Evolutionary conservation across 2,113 vertebrate species (phyloP), one percentile per base, ranked within the genome.

Genomic region (Sinocyclocheilus rhinocerous): DNA sequence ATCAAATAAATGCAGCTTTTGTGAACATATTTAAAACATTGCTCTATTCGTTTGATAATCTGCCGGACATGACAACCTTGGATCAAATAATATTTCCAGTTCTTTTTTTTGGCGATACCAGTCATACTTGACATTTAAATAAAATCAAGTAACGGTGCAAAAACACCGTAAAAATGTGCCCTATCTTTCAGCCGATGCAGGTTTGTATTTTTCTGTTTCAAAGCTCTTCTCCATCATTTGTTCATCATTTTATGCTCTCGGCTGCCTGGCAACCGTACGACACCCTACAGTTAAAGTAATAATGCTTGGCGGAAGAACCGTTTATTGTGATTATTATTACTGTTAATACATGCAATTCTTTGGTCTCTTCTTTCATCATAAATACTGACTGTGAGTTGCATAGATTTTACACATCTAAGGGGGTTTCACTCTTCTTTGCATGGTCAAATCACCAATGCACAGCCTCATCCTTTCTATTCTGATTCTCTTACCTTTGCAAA

Each of bases 401-500:
- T 5, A 11, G 69, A 2, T 72, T 42, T 72, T 42, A 72, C 36
- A 16, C 2, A 15, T 67, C 12, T 67, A 65, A 29, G 63, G 4
- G 5, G 16, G 0, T 6, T 67, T 67, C 6, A 65, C 20, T 65
- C 15, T 26, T 12, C 5, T 65, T 67, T 48, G 52, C 67, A 69
- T 69, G 3, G 57, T 7, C 4, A 36, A 69, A 69, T 69, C 65
- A 33, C 45, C 45, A 48, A 11, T 48, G 45, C 45, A 48, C 45
- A 48, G 10, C 45, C 10, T 45, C 45, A 48, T 48, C 45, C 11
- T 48, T 48, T 48, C 45, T 48, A 2, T 12, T 48, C 11, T 3
- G 45, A 48, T 48, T 48, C 45, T 48, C 75, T 57, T 92, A 99
- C 98, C 96, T 98, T 99, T 63, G 98, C 97, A 92, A 99, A 99